A percentile compares a stretch with the other conserved stretches of the same genome.
These are phyloP conservation scores for Tryphoninae sp. DNA, from an alignment of 2,888 invertebrate genomes.

Conservation along the genomic window DNA sequence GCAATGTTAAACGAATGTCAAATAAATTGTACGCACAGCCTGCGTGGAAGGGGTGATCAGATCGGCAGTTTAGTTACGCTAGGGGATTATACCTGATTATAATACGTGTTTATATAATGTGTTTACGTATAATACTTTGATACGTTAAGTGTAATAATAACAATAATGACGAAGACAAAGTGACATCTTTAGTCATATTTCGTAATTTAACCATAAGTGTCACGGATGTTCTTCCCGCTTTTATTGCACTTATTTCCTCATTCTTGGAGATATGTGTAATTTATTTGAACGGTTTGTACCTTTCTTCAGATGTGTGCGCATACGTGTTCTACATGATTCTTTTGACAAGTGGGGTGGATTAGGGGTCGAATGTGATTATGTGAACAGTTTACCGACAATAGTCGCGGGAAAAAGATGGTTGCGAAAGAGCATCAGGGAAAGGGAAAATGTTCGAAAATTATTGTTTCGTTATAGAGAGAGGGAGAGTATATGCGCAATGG, in stretches of 20 bases:
- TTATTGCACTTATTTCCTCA: conserved; percentile 2
- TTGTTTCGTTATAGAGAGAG: background rate
- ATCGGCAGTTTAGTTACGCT: background rate
- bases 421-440: background rate
- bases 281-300: background rate
- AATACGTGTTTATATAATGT: background rate
- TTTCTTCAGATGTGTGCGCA: background rate
- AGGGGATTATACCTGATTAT: too few species aligned
- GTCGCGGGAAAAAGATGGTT: background rate
- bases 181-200: conserved; percentile 3
- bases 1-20: conserved; percentile 78
- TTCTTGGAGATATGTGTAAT: background rate
- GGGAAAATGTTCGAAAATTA: background rate
- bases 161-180: conserved; percentile 25
- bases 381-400: conserved; percentile 5
- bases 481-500: conserved; percentile 40
- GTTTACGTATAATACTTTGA: too few species aligned
- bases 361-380: background rate
- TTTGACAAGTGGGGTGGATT: background rate
- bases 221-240: background rate
- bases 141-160: conserved; percentile 1
- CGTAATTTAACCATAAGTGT: background rate
- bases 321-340: background rate
- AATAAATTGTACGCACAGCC: conserved; percentile 59
- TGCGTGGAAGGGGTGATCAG: background rate